Conservation (phyloP, 2,888 invertebrate genomes). For the Venusia cambrica region DNA sequence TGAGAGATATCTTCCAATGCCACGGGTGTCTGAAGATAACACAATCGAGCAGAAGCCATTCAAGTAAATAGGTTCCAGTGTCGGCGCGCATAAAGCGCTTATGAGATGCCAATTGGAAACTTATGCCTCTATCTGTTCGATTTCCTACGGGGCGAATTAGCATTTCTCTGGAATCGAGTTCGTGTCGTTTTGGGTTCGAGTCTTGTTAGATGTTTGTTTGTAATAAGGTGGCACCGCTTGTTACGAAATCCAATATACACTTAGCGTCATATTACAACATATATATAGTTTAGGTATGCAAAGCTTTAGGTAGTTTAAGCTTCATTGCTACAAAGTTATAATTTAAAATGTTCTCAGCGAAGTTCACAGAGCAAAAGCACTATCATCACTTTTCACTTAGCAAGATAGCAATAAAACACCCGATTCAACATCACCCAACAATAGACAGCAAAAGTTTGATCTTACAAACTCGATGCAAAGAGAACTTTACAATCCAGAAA, state of each 20-base stretch:
- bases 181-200: slow-evolving; percentile 2
- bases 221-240: slow-evolving; percentile 6
- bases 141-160: slow-evolving; percentile 11
- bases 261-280: slow-evolving; percentile 6
- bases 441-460: slow-evolving; percentile 2
- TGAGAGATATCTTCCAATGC: no score
- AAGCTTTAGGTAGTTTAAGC: no score
- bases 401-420: not conserved
- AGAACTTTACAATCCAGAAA: slow-evolving; percentile 12
- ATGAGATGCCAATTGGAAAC: slow-evolving; percentile 17
- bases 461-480: slow-evolving; percentile 6
- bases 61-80: slow-evolving; percentile 10
- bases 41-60: slow-evolving; percentile 10
- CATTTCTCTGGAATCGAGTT: slow-evolving; percentile 8
- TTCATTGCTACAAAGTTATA: no score
- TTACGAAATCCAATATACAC: slow-evolving; percentile 14
- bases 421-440: slow-evolving; percentile 1
- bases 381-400: not conserved
- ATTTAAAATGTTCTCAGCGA: no score
- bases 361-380: slow-evolving; percentile 1
- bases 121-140: slow-evolving; percentile 19
- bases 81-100: slow-evolving; percentile 13
- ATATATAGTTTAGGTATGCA: not conserved
- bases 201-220: slow-evolving; percentile 5
- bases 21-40: slow-evolving; percentile 3